Evolutionary conservation across 2,888 invertebrate species (phyloP), one percentile per base, ranked within the genome.

Genomic region (Crossocerus cetratus): DNA sequence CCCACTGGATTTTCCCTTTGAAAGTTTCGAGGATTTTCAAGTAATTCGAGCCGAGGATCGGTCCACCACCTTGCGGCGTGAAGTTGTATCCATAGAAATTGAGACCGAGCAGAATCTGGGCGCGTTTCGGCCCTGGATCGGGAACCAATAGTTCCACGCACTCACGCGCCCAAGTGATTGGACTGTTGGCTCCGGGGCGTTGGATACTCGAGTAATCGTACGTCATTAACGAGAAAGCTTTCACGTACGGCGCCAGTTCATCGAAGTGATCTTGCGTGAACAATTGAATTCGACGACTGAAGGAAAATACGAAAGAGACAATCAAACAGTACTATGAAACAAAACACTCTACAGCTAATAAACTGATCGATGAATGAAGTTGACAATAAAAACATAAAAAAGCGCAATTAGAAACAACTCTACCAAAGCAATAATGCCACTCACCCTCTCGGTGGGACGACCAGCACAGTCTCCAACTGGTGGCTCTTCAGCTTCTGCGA

Each of bases 1-100:
- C 96, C 91, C 95, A 97, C 8, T 92, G 92, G 45, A 98, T 91
- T 87, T 95, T 95, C 57, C 95, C 95, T 88, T 96, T 96, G 0
- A 94, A 92, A 81, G 93, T 93, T 80, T 94, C 94, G 56, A 98
- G 89, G 58, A 95, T 91, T 75, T 96, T 94, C 62, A 98, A 91
- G 87, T 95, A 98, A 86, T 96, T 94, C 3, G 93, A 92, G 2
- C 95, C 96, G 13, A 97, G 91, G 70, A 98, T 95, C 0, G 98
- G 94, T 0, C 95, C 95, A 3, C 97, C 97, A 2, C 96, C 96
- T 81, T 94, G 94, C 0, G 94, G 93, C 0, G 95, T 95, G 84
- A 95, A 98, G 79, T 96, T 96, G 88, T 97, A 95, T 1, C 98
- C 98, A 90, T 98, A 99, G 91, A 98, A 97, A 90, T 98, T 99